A percentile compares a stretch with the other conserved stretches of the same genome.
Evolutionary conservation across 2,113 vertebrate genomes (phyloP).

Genomic region (Halichoeres trimaculatus): DNA sequence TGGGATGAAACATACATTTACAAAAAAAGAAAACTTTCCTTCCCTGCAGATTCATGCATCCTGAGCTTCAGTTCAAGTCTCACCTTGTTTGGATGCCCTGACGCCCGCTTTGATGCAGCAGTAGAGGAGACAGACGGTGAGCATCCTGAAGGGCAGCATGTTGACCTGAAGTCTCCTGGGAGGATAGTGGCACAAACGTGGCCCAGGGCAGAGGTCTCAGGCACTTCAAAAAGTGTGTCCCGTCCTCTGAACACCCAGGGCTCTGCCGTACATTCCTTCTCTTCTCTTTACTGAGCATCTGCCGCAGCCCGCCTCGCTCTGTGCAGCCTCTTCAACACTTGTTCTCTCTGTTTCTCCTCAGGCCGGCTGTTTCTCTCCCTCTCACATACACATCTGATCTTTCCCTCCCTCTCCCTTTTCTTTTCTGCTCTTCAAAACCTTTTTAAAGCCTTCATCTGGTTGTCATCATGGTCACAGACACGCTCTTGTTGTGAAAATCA

Average conservation of each 20-base stretch:
- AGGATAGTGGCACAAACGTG: no score
- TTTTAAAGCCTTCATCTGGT: slow-evolving; percentile 49
- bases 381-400: slow-evolving; percentile 17
- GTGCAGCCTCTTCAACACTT: slow-evolving; percentile 20
- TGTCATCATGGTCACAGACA: slow-evolving; percentile 44
- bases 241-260: not conserved
- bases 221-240: not conserved
- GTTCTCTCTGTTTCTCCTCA: not conserved
- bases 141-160: slow-evolving; percentile 46
- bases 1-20: no score
- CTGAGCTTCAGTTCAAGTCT: not conserved
- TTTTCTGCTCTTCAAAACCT: not conserved
- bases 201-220: not conserved
- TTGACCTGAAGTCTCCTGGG: slow-evolving; percentile 25
- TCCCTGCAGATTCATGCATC: no score
- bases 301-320: slow-evolving; percentile 5
- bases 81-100: slow-evolving; percentile 54
- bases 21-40: not conserved
- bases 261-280: slow-evolving; percentile 2
- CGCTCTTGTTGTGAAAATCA: slow-evolving; percentile 2
- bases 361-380: slow-evolving; percentile 4
- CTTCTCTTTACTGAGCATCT: not conserved
- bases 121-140: slow-evolving; percentile 53
- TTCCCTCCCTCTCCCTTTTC: not conserved
- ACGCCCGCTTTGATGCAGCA: slow-evolving; percentile 42